Evolutionary conservation across 2,797 vertebrate species (phyloP).

Genomic region (Rhinoraja longicauda): DNA sequence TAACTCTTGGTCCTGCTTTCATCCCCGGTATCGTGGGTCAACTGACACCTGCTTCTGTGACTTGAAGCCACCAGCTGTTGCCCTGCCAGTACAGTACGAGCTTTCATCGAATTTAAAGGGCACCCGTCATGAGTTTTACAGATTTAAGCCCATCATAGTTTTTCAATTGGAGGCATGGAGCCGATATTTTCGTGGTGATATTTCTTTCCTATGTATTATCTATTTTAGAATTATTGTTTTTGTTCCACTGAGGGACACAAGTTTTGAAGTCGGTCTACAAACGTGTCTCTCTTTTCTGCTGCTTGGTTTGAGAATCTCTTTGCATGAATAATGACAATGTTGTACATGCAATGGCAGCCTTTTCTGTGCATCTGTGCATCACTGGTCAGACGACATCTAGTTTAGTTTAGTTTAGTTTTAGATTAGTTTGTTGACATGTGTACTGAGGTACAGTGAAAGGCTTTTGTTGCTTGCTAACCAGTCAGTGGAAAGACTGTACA

Average conservation of each 20-base stretch:
- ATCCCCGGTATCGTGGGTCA: not conserved
- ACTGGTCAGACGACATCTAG: not conserved
- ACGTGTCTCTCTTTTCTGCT: not conserved
- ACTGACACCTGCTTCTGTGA: slow-evolving; percentile 3
- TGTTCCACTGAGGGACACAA: too few relatives aligned
- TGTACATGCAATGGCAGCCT: not conserved
- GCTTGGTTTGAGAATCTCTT: too few relatives aligned
- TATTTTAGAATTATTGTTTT: not conserved
- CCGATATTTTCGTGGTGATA: not conserved
- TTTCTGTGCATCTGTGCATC: not conserved
- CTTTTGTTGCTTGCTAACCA: too few relatives aligned
- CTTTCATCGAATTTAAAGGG: not conserved
- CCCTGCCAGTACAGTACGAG: not conserved
- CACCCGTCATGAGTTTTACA: not conserved
- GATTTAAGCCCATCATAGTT: not conserved
- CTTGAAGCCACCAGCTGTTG: not conserved
- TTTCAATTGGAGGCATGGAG: not conserved
- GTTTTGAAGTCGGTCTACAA: not conserved
- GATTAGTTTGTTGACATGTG: not conserved
- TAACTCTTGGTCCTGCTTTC: not conserved
- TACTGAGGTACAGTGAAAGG: too few relatives aligned
- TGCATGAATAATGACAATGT: too few relatives aligned
- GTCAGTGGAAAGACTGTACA: too few relatives aligned
- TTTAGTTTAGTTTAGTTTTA: not conserved
- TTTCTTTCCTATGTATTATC: not conserved